Base-by-base conservation (phyloP, 2,797 vertebrate species). In the Enteromius radiatus region DNA sequence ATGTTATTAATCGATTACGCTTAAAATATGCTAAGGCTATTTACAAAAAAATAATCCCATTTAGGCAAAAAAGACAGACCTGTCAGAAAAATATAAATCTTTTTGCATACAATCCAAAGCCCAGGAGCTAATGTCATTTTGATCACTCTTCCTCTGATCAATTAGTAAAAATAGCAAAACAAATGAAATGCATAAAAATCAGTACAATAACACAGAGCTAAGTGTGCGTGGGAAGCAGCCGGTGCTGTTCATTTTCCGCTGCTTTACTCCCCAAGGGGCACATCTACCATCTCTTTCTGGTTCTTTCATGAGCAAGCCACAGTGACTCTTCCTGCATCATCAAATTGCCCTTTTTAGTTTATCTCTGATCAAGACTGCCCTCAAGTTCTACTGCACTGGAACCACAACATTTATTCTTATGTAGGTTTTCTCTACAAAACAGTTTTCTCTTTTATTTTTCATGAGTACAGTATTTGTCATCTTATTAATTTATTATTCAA, bases 391-490 rank as follows among this genome's bases (percentile, higher is more conserved):
- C 54, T 49, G 8, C 23, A 69, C 23, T 12, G 43, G 15, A 4
- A 71, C 8, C 9, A 31, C 49, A 26, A 31, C 11, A 31, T 10
- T 70, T 0, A 17, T 21, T 28, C 0, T 47, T 47, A 2, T 45
- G 43, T 28, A 17, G 5, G 7, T 45, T 64, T 15, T 47, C 23
- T 28, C 68, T 61, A 61, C 23, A 26, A 61, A 61, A 12, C 11
- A 59, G 11, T 56, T 56, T n/a, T n/a, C n/a, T 23, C n/a, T 23
- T 56, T 11, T 3, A 4, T 80, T 84, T 86, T 85, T 56, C 41
- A 78, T 49, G 86, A 65, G 82, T 85, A 84, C 6, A 54, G 54
- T 63, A 82, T 81, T 89, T 86, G 80, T 88, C 76, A 84, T 78
- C 78, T 85, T 33, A 63, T 63, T 10, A 9, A 54, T 15, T 23